phyloP scores from a whole-genome alignment of 1,140 invertebrate species.

The Trichomalopsis sarcophagae region DNA sequence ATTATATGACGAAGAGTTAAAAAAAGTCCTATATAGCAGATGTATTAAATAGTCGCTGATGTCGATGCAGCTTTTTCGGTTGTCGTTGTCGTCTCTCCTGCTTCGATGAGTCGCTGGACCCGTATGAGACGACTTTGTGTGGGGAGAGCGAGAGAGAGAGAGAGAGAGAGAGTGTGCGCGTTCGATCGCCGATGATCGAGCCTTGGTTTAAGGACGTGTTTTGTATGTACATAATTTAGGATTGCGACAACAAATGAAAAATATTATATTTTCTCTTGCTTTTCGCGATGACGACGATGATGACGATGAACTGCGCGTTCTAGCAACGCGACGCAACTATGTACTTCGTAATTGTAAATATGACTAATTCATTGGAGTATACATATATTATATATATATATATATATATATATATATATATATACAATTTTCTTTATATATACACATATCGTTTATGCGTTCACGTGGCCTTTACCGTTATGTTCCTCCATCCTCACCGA shows the following conservation, averaged over 20 bases:
- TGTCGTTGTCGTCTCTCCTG: constrained; percentile 10
- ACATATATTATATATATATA: constrained; percentile 37
- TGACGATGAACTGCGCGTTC: constrained; percentile 43
- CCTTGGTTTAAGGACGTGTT: neutral
- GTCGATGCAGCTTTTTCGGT: constrained; percentile 48
- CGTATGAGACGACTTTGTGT: neutral
- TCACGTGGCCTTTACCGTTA: too few species aligned
- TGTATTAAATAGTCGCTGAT: constrained; percentile 34
- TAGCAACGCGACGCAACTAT: constrained; percentile 51
- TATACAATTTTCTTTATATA: constrained; percentile 30
- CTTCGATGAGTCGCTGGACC: neutral
- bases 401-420: constrained; percentile 36
- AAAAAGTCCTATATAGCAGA: constrained; percentile 52
- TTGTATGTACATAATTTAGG: constrained; percentile 58
- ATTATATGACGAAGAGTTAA: constrained; percentile 20
- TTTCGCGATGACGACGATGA: constrained; percentile 54
- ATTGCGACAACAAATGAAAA: constrained; percentile 52
- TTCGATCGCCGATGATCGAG: constrained; percentile 17
- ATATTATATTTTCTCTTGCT: constrained; percentile 63
- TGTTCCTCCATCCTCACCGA: neutral
- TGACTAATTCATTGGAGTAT: constrained; percentile 51
- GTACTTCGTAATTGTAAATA: constrained; percentile 64
- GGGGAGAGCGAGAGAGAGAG: neutral
- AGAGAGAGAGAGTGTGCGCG: neutral
- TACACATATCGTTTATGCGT: neutral